phyloP scores from a whole-genome alignment of 2,888 invertebrate genomes.

The Punctoribates punctum region DNA sequence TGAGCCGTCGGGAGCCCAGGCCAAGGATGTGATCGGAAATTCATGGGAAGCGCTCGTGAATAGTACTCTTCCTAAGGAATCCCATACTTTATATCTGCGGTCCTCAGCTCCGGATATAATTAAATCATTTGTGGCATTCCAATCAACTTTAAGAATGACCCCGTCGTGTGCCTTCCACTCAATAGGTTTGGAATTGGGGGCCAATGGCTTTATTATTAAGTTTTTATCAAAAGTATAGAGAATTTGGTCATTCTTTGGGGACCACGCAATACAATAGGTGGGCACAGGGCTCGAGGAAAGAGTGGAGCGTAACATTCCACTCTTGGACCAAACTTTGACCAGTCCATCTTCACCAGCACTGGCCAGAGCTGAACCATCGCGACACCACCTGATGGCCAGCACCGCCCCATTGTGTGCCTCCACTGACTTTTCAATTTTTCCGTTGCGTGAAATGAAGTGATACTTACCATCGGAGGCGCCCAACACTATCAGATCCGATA shows the following conservation, averaged over 20 bases:
- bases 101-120: conserved; percentile 67
- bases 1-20: conserved; percentile 88
- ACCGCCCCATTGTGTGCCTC: conserved; percentile 84
- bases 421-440: conserved; percentile 85
- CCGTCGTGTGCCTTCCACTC: conserved; percentile 97
- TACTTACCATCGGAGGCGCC: conserved; percentile 78
- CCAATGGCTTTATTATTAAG: conserved; percentile 62
- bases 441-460: conserved; percentile 59
- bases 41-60: conserved; percentile 80
- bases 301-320: conserved; percentile 80
- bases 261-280: conserved; percentile 77
- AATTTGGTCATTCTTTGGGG: conserved; percentile 60
- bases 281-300: conserved; percentile 56
- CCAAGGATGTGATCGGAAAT: conserved; percentile 82
- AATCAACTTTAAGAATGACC: conserved; percentile 68
- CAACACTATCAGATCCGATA: conserved; percentile 75
- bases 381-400: conserved; percentile 84
- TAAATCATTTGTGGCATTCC: conserved; percentile 60
- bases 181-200: conserved; percentile 58
- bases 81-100: conserved; percentile 87
- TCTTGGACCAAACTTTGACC: conserved; percentile 94
- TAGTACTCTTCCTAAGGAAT: conserved; percentile 78
- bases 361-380: conserved; percentile 87
- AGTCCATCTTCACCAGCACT: conserved; percentile 95
- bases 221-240: conserved; percentile 60